These are phyloP conservation scores for Cyphomyrus plagiostoma DNA, from an alignment of 2,113 vertebrate species.

Conservation along the genomic window DNA sequence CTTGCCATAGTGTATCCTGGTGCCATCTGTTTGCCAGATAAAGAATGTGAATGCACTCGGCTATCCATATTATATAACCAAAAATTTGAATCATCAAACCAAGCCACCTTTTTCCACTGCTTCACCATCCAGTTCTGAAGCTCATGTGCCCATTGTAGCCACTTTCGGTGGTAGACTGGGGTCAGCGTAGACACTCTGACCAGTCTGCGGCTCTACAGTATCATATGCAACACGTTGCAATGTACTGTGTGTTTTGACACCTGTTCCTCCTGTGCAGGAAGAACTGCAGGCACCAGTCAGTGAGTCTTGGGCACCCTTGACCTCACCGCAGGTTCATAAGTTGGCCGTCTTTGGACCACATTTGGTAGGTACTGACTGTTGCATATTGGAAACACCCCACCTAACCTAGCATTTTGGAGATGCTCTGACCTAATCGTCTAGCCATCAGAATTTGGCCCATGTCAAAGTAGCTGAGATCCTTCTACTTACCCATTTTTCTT, in stretches of 20 bases:
- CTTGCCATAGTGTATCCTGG: background rate
- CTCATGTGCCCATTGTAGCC: background rate
- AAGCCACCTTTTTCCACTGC: background rate
- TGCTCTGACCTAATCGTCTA: background rate
- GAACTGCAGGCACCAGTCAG: background rate
- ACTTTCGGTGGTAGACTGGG: background rate
- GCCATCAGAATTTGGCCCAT: background rate
- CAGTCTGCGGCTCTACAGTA: background rate
- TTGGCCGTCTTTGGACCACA: background rate
- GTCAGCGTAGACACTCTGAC: background rate
- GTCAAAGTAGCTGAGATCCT: background rate
- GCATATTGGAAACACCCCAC: background rate
- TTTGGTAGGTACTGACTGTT: background rate
- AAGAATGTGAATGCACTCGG: background rate
- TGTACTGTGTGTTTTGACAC: background rate
- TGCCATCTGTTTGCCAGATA: background rate
- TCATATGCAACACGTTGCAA: background rate
- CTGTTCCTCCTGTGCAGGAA: background rate
- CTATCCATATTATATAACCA: background rate
- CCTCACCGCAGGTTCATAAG: background rate
- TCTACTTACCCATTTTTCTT: background rate
- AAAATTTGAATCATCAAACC: background rate
- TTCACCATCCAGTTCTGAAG: background rate
- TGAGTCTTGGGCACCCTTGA: background rate
- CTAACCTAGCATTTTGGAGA: background rate